phyloP scores from a whole-genome alignment of 2,797 vertebrate species.

The Acropternis orthonyx region DNA sequence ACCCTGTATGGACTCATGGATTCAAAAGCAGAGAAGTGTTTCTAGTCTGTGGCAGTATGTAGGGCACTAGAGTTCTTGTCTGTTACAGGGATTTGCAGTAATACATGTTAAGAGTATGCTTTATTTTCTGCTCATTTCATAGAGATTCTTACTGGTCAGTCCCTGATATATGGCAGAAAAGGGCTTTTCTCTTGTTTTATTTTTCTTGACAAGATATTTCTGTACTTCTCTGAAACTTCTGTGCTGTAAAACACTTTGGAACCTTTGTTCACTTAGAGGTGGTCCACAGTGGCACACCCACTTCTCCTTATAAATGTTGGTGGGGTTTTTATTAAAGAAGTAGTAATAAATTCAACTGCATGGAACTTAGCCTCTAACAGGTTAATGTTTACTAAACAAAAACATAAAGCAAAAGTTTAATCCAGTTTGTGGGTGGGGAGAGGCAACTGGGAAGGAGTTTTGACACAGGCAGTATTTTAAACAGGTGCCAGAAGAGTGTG shows the following conservation, averaged over 20 bases:
- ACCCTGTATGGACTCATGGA: background rate
- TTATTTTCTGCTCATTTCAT: background rate
- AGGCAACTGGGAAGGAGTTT: background rate
- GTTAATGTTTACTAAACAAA: background rate
- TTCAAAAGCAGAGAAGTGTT: background rate
- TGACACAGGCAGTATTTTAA: background rate
- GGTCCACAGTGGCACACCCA: background rate
- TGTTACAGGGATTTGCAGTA: background rate
- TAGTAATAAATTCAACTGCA: background rate
- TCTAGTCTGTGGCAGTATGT: background rate
- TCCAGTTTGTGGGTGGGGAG: fast-evolving
- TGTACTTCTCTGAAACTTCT: background rate
- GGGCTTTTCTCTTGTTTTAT: background rate
- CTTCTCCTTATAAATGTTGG: background rate
- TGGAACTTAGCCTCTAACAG: background rate
- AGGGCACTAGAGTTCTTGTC: background rate
- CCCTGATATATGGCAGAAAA: background rate
- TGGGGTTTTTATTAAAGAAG: background rate
- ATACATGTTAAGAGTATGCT: background rate
- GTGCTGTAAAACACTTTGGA: background rate
- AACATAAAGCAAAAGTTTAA: background rate
- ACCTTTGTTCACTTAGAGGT: background rate
- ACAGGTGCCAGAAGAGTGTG: background rate
- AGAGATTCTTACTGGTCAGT: background rate
- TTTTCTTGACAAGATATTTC: background rate